phyloP scores from a whole-genome alignment of 2,797 vertebrate species.

The Dipus sagitta region DNA sequence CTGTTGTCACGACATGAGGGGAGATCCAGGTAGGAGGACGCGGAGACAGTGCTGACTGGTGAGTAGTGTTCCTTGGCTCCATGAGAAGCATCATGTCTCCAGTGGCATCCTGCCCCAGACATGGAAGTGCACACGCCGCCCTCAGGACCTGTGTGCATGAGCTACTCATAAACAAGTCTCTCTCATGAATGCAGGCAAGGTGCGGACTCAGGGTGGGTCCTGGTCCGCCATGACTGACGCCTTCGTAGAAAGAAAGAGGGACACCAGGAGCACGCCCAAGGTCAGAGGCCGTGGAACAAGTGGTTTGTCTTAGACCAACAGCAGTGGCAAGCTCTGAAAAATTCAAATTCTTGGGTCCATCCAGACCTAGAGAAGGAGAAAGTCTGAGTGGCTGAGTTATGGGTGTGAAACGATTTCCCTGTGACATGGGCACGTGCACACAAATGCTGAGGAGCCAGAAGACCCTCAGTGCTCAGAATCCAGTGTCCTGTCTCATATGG shows the following conservation, averaged over 20 bases:
- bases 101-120: not conserved
- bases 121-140: not conserved
- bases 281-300: not conserved
- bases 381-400: too few species aligned
- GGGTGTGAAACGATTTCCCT: accelerated
- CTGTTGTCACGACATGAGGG: too few species aligned
- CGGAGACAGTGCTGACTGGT: not conserved
- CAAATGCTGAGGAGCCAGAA: not conserved
- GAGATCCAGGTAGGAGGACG: too few species aligned
- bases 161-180: not conserved
- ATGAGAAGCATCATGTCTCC: not conserved
- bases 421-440: accelerated
- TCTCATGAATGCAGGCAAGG: not conserved
- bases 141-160: not conserved
- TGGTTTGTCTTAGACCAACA: not conserved
- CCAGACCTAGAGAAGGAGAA: not conserved
- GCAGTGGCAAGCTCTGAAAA: not conserved
- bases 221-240: too few species aligned
- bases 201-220: not conserved
- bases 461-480: accelerated
- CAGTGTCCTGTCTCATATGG: not conserved
- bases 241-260: too few species aligned
- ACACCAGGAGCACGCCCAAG: not conserved
- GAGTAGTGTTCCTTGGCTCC: not conserved
- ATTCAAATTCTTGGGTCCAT: not conserved